A percentile compares a stretch with the other conserved stretches of the same genome.
Evolutionary conservation across 2,797 vertebrate genomes (phyloP).

Genomic region (Bucorvus abyssinicus): DNA sequence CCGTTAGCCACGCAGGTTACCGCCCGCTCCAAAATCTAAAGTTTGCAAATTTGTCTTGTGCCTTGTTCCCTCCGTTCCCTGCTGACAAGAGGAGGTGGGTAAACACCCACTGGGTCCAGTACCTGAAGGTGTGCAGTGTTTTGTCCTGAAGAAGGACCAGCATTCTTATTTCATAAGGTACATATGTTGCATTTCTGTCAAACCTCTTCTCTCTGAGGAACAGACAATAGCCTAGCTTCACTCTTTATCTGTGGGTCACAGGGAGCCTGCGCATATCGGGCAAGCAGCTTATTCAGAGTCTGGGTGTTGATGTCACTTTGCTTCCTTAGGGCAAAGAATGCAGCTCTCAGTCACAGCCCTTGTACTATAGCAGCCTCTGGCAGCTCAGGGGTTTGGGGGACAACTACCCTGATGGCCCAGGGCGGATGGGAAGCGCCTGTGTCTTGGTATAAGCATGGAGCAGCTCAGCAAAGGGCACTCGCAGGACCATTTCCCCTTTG

Average conservation of each 20-base stretch:
- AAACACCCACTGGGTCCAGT: not conserved
- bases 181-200: not conserved
- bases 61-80: not conserved
- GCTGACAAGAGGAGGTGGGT: not conserved
- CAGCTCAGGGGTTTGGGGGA: not conserved
- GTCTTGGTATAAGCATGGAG: fast-evolving
- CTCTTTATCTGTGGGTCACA: not conserved
- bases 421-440: not conserved
- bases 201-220: not conserved
- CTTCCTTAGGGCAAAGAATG: not conserved
- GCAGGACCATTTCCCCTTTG: fast-evolving
- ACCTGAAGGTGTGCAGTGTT: not conserved
- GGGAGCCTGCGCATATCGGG: not conserved
- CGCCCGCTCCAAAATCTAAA: not conserved
- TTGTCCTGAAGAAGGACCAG: not conserved
- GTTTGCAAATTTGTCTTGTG: not conserved
- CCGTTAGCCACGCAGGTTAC: not conserved
- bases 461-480: not conserved
- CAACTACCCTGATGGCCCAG: not conserved
- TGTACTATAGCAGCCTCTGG: not conserved
- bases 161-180: not conserved
- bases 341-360: not conserved
- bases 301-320: not conserved
- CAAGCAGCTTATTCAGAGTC: fast-evolving
- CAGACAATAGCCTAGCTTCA: not conserved